Conservation (phyloP, 2,888 invertebrate genomes). For the Busseola fusca region DNA sequence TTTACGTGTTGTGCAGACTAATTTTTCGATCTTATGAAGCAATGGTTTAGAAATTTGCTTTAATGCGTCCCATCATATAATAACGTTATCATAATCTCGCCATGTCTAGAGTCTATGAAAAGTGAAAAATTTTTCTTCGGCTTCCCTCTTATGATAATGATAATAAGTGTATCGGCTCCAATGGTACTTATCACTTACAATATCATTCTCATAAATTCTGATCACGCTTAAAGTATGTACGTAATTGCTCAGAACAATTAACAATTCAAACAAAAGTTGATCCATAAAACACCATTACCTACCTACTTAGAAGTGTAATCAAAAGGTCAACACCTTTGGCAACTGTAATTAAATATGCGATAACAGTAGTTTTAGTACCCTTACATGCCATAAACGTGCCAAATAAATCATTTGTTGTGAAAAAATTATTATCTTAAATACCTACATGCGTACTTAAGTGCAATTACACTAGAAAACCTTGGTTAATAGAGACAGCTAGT, state of each 20-base stretch:
- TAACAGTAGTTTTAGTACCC: conserved; percentile 48
- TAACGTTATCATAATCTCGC: no score
- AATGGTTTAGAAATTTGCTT: no score
- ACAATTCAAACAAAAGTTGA: conserved; percentile 29
- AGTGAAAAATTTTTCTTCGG: background rate
- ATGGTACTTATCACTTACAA: background rate
- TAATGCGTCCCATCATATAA: no score
- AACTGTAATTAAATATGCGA: conserved; percentile 41
- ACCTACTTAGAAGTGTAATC: conserved; percentile 16
- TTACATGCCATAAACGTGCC: conserved; percentile 49
- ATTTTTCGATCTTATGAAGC: no score
- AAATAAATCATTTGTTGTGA: conserved; percentile 51
- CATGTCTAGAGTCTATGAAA: background rate
- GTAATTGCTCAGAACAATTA: conserved; percentile 9
- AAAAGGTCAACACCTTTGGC: conserved; percentile 39
- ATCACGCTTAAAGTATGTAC: background rate
- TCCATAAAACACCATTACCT: conserved; percentile 23
- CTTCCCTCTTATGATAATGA: background rate
- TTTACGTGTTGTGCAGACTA: no score
- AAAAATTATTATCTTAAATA: conserved; percentile 37
- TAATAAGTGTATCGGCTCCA: background rate
- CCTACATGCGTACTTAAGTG: conserved; percentile 9
- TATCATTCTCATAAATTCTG: conserved; percentile 5
- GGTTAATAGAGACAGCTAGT: conserved; percentile 41
- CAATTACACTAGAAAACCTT: conserved; percentile 49